Evolutionary conservation across 2,888 invertebrate species (phyloP).

Genomic region (Lasius platythorax): DNA sequence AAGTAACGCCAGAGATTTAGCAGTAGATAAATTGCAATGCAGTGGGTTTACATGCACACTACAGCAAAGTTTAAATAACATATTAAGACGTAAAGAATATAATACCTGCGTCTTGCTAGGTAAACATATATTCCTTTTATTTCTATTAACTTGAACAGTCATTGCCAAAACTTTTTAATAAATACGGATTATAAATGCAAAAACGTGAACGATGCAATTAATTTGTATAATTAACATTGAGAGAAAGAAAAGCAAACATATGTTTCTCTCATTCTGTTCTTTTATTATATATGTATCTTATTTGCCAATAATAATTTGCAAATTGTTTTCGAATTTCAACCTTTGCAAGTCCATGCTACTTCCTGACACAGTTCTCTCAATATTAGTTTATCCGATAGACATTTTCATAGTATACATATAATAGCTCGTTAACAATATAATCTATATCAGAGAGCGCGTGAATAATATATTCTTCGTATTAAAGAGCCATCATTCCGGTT

Average conservation of each 20-base stretch:
- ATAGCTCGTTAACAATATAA: slow-evolving; percentile 31
- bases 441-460: slow-evolving; percentile 18
- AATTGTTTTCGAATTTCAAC: neutral
- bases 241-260: neutral
- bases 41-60: neutral
- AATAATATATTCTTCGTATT: slow-evolving; percentile 30
- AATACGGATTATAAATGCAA: neutral
- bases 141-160: neutral
- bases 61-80: neutral
- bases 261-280: neutral
- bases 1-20: neutral
- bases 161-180: neutral
- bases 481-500: slow-evolving; percentile 27
- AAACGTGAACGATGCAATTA: neutral
- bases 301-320: slow-evolving; percentile 3
- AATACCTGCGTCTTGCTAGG: too few relatives aligned
- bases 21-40: neutral
- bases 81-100: neutral
- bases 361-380: neutral
- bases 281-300: neutral
- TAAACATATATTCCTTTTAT: neutral
- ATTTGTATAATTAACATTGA: neutral
- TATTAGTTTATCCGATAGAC: slow-evolving; percentile 4
- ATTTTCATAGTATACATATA: slow-evolving; percentile 1
- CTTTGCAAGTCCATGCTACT: neutral